Evolutionary conservation across 2,888 invertebrate genomes (phyloP).

Genomic region (Blastobasis lacticolella): DNA sequence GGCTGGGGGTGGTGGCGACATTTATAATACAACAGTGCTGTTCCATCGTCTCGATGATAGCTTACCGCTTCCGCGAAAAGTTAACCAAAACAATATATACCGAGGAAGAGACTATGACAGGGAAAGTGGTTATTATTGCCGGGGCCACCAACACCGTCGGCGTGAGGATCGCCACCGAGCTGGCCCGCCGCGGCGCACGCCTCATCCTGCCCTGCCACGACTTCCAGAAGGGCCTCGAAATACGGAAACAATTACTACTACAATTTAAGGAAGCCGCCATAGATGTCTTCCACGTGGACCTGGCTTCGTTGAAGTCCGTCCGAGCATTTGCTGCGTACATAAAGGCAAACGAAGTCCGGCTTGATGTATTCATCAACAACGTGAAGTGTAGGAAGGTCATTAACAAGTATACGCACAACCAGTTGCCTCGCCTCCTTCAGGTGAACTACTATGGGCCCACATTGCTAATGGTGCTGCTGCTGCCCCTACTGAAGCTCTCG

Average conservation of each 20-base stretch:
- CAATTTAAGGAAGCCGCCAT: constrained; percentile 79
- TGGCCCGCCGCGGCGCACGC: constrained; percentile 61
- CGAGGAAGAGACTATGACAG: constrained; percentile 20
- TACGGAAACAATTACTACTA: constrained; percentile 75
- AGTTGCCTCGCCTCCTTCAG: constrained; percentile 87
- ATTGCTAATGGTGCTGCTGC: constrained; percentile 86
- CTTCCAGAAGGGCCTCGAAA: constrained; percentile 27
- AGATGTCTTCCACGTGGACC: constrained; percentile 78
- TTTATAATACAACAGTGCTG: background rate
- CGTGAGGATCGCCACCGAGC: constrained; percentile 38
- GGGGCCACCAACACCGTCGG: constrained; percentile 47
- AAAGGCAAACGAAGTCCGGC: constrained; percentile 74
- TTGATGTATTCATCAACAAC: constrained; percentile 89
- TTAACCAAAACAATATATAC: too few species aligned
- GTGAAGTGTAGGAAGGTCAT: constrained; percentile 83
- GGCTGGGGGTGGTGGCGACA: background rate
- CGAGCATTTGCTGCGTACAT: constrained; percentile 84
- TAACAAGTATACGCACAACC: constrained; percentile 81
- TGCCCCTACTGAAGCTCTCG: constrained; percentile 81
- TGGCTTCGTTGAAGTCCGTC: constrained; percentile 81
- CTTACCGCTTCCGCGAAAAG: background rate
- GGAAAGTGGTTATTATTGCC: constrained; percentile 45
- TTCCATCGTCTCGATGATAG: background rate
- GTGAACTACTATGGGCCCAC: constrained; percentile 94
- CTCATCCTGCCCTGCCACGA: constrained; percentile 72